Conservation (phyloP, 2,113 vertebrate genomes). For the Gracilinanus agilis region DNA sequence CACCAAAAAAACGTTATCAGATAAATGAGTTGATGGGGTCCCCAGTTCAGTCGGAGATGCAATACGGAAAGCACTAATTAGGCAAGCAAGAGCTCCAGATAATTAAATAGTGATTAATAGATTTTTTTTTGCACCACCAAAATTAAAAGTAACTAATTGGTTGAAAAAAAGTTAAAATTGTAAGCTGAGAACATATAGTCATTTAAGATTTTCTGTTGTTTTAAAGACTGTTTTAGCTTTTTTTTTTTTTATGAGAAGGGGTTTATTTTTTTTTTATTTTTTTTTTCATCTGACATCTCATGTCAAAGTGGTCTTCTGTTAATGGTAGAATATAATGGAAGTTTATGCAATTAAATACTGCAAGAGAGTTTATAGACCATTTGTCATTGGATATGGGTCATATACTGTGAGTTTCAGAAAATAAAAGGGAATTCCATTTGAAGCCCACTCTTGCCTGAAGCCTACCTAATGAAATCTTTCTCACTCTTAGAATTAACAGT, state of each 20-base stretch:
- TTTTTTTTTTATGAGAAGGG: slow-evolving; percentile 55
- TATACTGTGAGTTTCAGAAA: slow-evolving; percentile 86
- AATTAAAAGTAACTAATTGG: slow-evolving; percentile 76
- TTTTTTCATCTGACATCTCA: slow-evolving; percentile 67
- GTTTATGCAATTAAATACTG: slow-evolving; percentile 86
- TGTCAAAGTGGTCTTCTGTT: slow-evolving; percentile 80
- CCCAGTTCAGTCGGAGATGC: slow-evolving; percentile 66
- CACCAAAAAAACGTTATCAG: slow-evolving; percentile 68
- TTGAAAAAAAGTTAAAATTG: slow-evolving; percentile 73
- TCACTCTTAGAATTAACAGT: slow-evolving; percentile 84
- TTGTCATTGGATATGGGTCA: slow-evolving; percentile 85
- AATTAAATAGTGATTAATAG: slow-evolving; percentile 76
- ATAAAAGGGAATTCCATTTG: slow-evolving; percentile 86
- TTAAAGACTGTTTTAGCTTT: slow-evolving; percentile 65
- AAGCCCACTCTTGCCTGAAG: slow-evolving; percentile 86
- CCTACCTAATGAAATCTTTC: slow-evolving; percentile 86
- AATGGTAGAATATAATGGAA: slow-evolving; percentile 82
- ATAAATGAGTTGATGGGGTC: slow-evolving; percentile 75
- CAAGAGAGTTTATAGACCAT: slow-evolving; percentile 86
- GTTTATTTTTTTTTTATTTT: slow-evolving; percentile 64
- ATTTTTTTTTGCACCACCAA: slow-evolving; percentile 66
- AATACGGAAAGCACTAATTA: slow-evolving; percentile 74
- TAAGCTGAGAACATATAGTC: slow-evolving; percentile 42
- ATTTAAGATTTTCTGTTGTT: slow-evolving; percentile 46
- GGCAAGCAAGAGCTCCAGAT: slow-evolving; percentile 70